These are phyloP conservation scores for Aurelia aurita DNA, from an alignment of 30 jellyfish, hydroid and myxozoan genomes.

Conservation along the genomic window DNA sequence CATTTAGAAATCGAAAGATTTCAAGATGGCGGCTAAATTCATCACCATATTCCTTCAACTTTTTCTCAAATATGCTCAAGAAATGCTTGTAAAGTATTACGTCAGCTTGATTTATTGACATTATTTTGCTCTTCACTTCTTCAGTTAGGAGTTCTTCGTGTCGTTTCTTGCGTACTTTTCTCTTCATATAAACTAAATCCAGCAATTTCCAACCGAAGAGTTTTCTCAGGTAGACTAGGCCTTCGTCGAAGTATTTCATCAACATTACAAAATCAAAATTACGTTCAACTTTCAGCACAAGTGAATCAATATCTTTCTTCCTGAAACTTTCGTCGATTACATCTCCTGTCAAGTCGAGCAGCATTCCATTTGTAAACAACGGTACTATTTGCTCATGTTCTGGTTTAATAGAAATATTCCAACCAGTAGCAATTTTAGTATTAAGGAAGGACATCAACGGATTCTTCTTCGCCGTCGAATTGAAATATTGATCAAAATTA, in stretches of 20 bases:
- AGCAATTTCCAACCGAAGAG: conserved; percentile 68
- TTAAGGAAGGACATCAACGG: conserved; percentile 39
- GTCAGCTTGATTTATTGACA: conserved; percentile 61
- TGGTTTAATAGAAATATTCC: conserved; percentile 7
- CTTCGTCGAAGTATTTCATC: conserved; percentile 82
- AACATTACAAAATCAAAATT: conserved; percentile 76
- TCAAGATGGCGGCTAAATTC: conserved; percentile 60
- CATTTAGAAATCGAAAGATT: conserved; percentile 48
- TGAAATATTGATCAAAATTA: conserved; percentile 51
- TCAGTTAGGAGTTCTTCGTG: conserved; percentile 47
- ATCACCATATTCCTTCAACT: conserved; percentile 34
- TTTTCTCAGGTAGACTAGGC: conserved; percentile 60
- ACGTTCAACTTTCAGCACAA: conserved; percentile 58
- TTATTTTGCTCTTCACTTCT: conserved; percentile 48
- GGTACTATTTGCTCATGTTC: conserved; percentile 9
- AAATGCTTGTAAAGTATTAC: conserved; percentile 62
- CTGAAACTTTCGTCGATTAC: conserved; percentile 7
- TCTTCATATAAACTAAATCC: conserved; percentile 72
- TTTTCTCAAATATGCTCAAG: conserved; percentile 28
- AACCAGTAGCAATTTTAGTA: background rate
- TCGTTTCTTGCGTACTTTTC: conserved; percentile 35
- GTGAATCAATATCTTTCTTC: conserved; percentile 11
- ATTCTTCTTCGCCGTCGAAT: conserved; percentile 5
- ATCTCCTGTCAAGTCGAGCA: conserved; percentile 63
- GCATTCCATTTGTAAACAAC: conserved; percentile 63